A percentile compares a stretch with the other conserved stretches of the same genome.
Conservation (phyloP, 2,888 invertebrate species). For the Tinea trinotella region DNA sequence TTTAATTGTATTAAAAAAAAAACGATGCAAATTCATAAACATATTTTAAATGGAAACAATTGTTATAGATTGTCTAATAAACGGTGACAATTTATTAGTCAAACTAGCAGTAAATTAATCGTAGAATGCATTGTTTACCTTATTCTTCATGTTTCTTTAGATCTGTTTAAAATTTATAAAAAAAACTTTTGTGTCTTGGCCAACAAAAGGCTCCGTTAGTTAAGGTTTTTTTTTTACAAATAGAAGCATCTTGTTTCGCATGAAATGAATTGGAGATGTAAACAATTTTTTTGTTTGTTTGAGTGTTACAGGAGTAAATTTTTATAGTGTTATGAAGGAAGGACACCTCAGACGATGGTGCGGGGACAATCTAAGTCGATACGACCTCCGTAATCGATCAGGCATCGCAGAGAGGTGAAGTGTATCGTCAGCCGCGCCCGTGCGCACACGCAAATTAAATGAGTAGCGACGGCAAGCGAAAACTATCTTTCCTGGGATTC, state of each 20-base stretch:
- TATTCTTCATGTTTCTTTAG: too few species aligned
- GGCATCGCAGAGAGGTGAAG: conserved; percentile 4
- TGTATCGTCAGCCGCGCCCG: not conserved
- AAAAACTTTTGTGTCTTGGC: too few species aligned
- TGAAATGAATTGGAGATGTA: not conserved
- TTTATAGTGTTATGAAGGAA: not conserved
- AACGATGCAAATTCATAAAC: not conserved
- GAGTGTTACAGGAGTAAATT: not conserved
- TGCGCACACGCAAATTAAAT: conserved; percentile 3
- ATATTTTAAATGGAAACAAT: not conserved
- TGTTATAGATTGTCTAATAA: not conserved
- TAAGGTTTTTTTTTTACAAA: too few species aligned
- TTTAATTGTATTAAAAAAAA: too few species aligned
- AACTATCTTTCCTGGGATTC: conserved; percentile 18
- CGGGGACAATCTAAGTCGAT: conserved; percentile 1
- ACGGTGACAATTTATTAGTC: not conserved
- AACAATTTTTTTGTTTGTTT: not conserved
- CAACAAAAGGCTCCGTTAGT: too few species aligned
- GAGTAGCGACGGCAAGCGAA: conserved; percentile 16
- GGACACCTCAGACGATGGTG: not conserved
- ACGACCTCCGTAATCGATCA: not conserved
- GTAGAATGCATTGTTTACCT: too few species aligned
- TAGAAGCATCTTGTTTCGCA: not conserved
- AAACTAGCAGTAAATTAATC: too few species aligned
- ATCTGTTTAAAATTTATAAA: too few species aligned